Percentiles rank a stretch among this genome's conserved stretches.
These are phyloP conservation scores for Phataginus tetradactyla DNA, from an alignment of 2,797 vertebrate species.

Conservation along the genomic window DNA sequence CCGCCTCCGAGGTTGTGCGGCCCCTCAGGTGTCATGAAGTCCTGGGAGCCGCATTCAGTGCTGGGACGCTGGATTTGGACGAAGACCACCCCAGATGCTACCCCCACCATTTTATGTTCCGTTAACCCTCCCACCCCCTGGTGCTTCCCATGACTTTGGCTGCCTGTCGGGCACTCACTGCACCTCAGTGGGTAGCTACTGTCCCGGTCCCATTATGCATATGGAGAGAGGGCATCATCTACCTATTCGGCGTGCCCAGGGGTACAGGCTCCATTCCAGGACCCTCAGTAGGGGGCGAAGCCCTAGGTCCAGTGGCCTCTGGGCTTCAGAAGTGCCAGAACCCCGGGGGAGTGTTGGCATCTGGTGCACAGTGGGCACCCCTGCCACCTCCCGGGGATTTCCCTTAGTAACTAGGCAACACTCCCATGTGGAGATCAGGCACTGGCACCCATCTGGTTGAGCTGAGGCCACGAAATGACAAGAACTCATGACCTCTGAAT, in stretches of 20 bases:
- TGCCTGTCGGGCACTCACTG: rapidly evolving
- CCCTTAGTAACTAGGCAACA: background rate
- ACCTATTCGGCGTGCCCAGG: background rate
- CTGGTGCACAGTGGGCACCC: background rate
- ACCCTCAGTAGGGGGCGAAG: background rate
- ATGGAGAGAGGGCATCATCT: too few relatives aligned
- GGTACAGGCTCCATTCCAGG: background rate
- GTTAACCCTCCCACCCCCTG: too few relatives aligned
- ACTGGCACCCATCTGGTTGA: background rate
- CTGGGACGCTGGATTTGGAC: background rate
- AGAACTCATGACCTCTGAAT: background rate
- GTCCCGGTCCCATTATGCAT: background rate
- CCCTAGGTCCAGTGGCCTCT: background rate
- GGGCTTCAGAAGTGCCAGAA: background rate
- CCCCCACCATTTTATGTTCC: rapidly evolving
- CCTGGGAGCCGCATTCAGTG: too few relatives aligned
- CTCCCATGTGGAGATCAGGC: background rate
- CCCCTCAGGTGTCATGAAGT: rapidly evolving
- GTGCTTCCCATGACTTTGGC: background rate
- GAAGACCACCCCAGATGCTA: background rate
- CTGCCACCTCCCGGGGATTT: too few relatives aligned
- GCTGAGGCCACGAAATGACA: background rate
- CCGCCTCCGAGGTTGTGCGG: background rate
- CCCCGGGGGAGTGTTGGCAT: background rate
- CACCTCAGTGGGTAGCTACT: background rate